Percentiles rank a stretch among this genome's conserved stretches.
Conservation (phyloP, 2,113 vertebrate species). For the Rynchops niger region DNA sequence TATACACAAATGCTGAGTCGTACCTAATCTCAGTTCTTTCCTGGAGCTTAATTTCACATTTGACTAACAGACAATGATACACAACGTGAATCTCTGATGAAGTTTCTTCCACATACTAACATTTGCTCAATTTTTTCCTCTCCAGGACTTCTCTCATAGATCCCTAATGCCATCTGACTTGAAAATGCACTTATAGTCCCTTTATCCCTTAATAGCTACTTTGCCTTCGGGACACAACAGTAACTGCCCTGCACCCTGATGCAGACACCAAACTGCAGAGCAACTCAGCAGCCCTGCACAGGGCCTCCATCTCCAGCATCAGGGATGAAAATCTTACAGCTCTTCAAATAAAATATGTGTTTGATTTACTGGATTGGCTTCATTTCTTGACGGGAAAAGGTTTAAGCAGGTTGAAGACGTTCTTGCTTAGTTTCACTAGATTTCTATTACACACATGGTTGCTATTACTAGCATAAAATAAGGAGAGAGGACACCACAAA, state of each 20-base stretch:
- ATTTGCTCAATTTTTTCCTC: neutral
- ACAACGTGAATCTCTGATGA: neutral
- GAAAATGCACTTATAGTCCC: neutral
- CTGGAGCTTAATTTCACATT: neutral
- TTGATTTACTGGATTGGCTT: neutral
- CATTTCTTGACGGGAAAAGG: neutral
- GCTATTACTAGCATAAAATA: neutral
- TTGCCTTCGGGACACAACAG: neutral
- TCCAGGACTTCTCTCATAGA: neutral
- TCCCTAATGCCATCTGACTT: neutral
- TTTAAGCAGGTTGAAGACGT: neutral
- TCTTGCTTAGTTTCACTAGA: neutral
- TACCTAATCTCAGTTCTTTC: neutral
- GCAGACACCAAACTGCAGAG: neutral
- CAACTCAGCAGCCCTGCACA: neutral
- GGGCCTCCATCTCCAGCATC: neutral
- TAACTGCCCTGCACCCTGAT: neutral
- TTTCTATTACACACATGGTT: neutral
- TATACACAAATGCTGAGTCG: neutral
- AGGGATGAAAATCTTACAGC: neutral
- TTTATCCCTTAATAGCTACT: neutral
- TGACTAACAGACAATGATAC: neutral
- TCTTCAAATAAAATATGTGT: neutral
- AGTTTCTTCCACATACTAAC: neutral
- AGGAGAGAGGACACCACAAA: neutral